A percentile compares a stretch with the other conserved stretches of the same genome.
These are phyloP conservation scores for Ditula angustiorana DNA, from an alignment of 2,888 invertebrate species.

Conservation along the genomic window DNA sequence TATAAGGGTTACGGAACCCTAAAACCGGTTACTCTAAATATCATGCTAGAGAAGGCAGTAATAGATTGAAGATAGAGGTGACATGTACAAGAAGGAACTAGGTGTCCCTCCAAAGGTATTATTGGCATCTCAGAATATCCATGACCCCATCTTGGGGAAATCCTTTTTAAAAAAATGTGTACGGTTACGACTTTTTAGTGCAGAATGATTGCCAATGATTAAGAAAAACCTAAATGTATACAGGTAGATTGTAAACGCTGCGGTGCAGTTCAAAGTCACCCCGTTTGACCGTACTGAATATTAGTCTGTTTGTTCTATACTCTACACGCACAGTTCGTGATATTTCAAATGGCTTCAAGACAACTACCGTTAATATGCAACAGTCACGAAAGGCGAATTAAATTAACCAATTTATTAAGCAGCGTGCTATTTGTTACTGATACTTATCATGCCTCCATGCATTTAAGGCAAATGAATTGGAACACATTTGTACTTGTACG, in stretches of 20 bases:
- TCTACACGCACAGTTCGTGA: neutral
- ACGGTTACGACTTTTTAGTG: neutral
- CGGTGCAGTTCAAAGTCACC: no score
- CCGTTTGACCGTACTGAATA: no score
- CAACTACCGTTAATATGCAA: constrained; percentile 8
- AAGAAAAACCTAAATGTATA: no score
- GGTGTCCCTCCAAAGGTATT: constrained; percentile 2
- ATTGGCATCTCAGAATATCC: constrained; percentile 18
- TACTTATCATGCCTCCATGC: constrained; percentile 16
- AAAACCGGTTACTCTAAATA: no score
- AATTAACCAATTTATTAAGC: constrained; percentile 33
- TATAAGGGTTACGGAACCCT: no score
- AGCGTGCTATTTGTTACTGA: constrained; percentile 21
- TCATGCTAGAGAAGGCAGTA: neutral
- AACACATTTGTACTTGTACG: constrained; percentile 10
- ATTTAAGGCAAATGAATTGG: constrained; percentile 24
- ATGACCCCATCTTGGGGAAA: neutral
- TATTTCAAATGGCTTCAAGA: constrained; percentile 8
- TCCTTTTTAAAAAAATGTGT: neutral
- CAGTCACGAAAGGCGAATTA: constrained; percentile 23
- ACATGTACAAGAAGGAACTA: constrained; percentile 9
- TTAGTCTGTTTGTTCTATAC: no score
- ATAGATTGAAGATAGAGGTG: constrained; percentile 19
- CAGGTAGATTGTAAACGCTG: no score
- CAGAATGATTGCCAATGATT: neutral